Evolutionary conservation across 2,888 invertebrate species (phyloP), one percentile per base, ranked within the genome.

Genomic region (Caenorhabditis uteleia): DNA sequence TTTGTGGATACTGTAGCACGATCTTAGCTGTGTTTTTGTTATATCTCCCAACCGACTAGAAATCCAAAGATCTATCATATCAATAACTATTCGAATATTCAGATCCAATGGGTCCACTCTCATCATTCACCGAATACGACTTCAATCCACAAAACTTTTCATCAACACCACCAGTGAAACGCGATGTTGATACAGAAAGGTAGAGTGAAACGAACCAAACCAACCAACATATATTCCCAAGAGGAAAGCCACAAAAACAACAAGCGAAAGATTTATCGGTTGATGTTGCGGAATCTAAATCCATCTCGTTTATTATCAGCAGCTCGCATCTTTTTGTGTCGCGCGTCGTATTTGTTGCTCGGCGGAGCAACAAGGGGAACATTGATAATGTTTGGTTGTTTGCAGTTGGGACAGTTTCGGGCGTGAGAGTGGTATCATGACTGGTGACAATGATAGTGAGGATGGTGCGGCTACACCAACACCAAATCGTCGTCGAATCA

Each of bases 371-470:
- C n/a, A n/a, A n/a, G n/a, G n/a, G n/a, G n/a, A n/a, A n/a, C n/a
- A n/a, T n/a, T n/a, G n/a, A n/a, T n/a, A n/a, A n/a, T n/a, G n/a
- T n/a, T n/a, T n/a, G n/a, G n/a, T n/a, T n/a, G n/a, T 27, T 69
- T 72, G 47, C 65, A 73, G 73, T 47, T 65, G 68, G 62, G 68
- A 70, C 57, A 70, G 70, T 46, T 60, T 67, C 46, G 73, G 73
- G 8, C 48, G 58, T 18, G 73, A 73, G 34, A 61, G 61, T 10
- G 73, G 73, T 3, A 70, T 73, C 49, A 62, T 61, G 51, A 64
- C 70, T 3, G 70, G 70, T 5, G 69, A 58, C 54, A 69, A 59
- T 31, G 69, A 70, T 47, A 55, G 53, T 12, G 60, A 67, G 33
- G 61, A 68, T 44, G 66, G 60, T 7, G 20, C 45, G 21, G 46